A percentile compares a stretch with the other conserved stretches of the same genome.
Evolutionary conservation across 1,140 invertebrate species (phyloP).

Genomic region (Sinella curviseta): DNA sequence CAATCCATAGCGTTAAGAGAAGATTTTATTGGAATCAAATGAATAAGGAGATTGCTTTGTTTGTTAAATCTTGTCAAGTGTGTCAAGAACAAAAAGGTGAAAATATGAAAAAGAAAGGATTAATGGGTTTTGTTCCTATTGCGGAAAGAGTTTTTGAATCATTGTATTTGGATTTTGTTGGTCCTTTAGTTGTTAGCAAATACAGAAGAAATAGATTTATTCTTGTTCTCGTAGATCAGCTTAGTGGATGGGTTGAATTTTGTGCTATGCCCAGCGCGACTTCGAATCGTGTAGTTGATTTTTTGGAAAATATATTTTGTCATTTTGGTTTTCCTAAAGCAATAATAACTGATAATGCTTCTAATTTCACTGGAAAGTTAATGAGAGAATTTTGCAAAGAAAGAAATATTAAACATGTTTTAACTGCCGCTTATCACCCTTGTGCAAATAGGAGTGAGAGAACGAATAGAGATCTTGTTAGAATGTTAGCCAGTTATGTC

Average conservation of each 20-base stretch:
- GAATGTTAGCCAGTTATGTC: too few relatives aligned
- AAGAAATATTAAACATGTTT: too few relatives aligned
- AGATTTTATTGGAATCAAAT: conserved; percentile 31
- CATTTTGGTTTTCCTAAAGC: conserved; percentile 49
- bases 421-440: too few relatives aligned
- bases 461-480: too few relatives aligned
- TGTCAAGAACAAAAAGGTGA: conserved; percentile 30
- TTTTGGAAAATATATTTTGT: conserved; percentile 49
- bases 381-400: too few relatives aligned
- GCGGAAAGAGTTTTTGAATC: not conserved
- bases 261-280: conserved; percentile 49
- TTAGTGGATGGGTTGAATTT: conserved; percentile 51
- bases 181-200: conserved; percentile 37
- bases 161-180: conserved; percentile 43
- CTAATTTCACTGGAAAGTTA: conserved; percentile 28
- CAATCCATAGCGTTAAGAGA: not conserved
- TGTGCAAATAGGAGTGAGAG: too few relatives aligned
- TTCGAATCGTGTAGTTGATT: conserved; percentile 50
- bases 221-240: conserved; percentile 51
- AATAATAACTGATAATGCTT: conserved; percentile 52
- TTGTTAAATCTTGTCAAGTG: conserved; percentile 28
- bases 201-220: conserved; percentile 44
- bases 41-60: conserved; percentile 26
- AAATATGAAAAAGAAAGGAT: conserved; percentile 8
- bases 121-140: conserved; percentile 14